Conservation (phyloP, 1,140 invertebrate genomes). For the Nasonia longicornis region DNA sequence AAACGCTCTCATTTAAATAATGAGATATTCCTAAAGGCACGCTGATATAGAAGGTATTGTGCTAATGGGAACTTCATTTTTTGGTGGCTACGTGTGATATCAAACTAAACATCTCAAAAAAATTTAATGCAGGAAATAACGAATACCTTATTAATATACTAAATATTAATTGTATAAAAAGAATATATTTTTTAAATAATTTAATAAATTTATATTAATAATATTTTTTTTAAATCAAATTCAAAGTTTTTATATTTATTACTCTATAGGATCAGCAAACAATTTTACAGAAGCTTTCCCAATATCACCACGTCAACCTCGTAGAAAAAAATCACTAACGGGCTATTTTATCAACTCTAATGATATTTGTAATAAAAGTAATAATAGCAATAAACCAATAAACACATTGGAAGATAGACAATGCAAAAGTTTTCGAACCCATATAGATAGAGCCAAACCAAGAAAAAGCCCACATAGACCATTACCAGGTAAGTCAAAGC, state of each 20-base stretch:
- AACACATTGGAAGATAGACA: constrained; percentile 47
- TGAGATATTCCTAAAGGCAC: too few species aligned
- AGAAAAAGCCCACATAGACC: constrained; percentile 68
- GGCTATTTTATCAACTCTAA: constrained; percentile 48
- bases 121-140: too few species aligned
- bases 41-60: too few species aligned
- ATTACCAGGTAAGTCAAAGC: constrained; percentile 62
- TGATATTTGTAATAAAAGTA: constrained; percentile 39
- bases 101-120: too few species aligned
- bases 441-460: constrained; percentile 71
- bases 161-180: too few species aligned
- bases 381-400: constrained; percentile 14
- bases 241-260: not conserved
- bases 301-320: constrained; percentile 61
- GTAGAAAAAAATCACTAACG: constrained; percentile 57
- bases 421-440: constrained; percentile 47
- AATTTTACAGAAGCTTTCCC: constrained; percentile 51
- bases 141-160: too few species aligned
- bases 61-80: too few species aligned
- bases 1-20: too few species aligned
- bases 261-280: not conserved
- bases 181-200: too few species aligned
- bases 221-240: not conserved
- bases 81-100: too few species aligned
- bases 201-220: too few species aligned